These are phyloP conservation scores for Steinernema hermaphroditum DNA, from an alignment of 2,888 invertebrate species.

Conservation along the genomic window DNA sequence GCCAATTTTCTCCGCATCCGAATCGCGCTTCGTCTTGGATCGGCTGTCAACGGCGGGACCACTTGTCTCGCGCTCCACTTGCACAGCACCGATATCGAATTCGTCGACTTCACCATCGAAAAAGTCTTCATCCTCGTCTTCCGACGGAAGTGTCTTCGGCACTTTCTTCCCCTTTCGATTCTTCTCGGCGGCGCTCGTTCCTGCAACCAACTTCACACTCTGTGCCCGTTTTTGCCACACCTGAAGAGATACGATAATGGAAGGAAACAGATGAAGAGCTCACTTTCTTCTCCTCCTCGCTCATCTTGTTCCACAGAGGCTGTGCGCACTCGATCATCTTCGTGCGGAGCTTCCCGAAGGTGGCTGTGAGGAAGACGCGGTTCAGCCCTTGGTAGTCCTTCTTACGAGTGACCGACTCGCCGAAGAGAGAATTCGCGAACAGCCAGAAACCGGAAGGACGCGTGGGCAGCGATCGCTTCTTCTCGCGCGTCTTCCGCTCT, in stretches of 20 bases:
- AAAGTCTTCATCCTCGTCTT: background rate
- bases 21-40: background rate
- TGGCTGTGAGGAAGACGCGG: constrained; percentile 3
- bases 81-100: background rate
- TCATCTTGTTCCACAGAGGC: constrained; percentile 16
- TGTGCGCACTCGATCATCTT: constrained; percentile 9
- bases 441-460: constrained; percentile 4
- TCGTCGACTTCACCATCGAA: background rate
- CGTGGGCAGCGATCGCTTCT: background rate
- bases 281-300: constrained; percentile 14
- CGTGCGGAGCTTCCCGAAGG: background rate
- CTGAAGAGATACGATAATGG: background rate
- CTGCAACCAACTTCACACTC: background rate
- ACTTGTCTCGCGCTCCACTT: background rate
- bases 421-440: constrained; percentile 4
- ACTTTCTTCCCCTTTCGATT: constrained; percentile 27
- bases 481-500: background rate
- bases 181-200: background rate
- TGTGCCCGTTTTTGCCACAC: constrained; percentile 20
- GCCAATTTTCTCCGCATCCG: background rate
- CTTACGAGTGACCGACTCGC: background rate
- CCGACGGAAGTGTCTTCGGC: background rate
- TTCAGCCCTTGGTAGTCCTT: constrained; percentile 4
- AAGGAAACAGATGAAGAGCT: background rate
- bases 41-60: background rate